A percentile compares a stretch with the other conserved stretches of the same genome.
Conservation (phyloP, 2,888 invertebrate genomes). For the Acleris cristana region DNA sequence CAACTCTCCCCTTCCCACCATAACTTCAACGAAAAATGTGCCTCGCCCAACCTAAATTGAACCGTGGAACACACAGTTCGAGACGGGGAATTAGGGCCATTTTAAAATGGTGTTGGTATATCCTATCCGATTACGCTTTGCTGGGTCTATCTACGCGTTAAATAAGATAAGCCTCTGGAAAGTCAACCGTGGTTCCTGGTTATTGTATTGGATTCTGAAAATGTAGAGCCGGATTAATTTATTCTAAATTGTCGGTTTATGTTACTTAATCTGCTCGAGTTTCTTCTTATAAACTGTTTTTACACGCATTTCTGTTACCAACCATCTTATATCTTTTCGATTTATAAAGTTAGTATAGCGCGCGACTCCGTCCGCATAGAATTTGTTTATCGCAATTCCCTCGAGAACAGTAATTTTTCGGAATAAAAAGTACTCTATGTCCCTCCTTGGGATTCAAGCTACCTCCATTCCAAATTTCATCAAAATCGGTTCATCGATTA, state of each 20-base stretch:
- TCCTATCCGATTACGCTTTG: conserved; percentile 35
- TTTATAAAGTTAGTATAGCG: too few relatives aligned
- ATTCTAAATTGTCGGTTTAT: conserved; percentile 23
- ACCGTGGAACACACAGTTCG: neutral
- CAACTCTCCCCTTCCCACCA: conserved; percentile 50
- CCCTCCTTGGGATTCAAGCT: too few relatives aligned
- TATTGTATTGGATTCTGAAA: conserved; percentile 33
- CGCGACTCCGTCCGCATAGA: too few relatives aligned
- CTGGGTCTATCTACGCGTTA: conserved; percentile 38
- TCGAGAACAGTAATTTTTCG: too few relatives aligned
- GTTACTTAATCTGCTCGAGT: neutral
- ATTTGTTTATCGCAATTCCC: too few relatives aligned
- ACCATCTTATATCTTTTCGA: too few relatives aligned
- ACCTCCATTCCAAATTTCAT: too few relatives aligned
- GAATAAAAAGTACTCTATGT: too few relatives aligned
- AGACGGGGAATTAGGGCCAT: conserved; percentile 6
- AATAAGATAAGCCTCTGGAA: conserved; percentile 36
- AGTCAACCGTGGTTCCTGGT: conserved; percentile 34
- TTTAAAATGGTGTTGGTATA: conserved; percentile 27
- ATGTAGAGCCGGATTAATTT: conserved; percentile 26
- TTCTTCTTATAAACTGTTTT: neutral
- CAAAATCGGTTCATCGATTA: too few relatives aligned
- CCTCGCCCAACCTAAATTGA: conserved; percentile 14
- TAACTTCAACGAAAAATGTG: conserved; percentile 42
- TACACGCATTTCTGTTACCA: neutral